Conservation (phyloP, 2,113 vertebrate genomes). For the Atlantisia rogersi region DNA sequence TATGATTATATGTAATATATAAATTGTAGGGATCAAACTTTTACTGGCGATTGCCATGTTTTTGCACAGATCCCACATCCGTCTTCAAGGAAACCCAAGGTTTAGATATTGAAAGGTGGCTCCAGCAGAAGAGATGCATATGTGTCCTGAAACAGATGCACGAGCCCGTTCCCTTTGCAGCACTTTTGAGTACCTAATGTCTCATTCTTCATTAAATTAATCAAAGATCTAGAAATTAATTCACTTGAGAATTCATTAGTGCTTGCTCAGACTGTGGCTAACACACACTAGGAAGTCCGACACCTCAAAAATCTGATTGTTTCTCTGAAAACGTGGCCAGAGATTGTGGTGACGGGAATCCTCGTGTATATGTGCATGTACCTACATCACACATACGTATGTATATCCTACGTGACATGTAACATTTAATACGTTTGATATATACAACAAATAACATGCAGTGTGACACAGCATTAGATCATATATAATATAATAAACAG, state of each 20-base stretch:
- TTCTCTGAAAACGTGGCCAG: background rate
- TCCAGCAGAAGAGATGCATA: background rate
- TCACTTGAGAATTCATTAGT: background rate
- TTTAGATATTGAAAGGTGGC: background rate
- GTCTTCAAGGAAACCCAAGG: background rate
- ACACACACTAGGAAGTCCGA: background rate
- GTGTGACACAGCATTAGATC: too few species aligned
- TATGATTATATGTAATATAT: rapidly evolving
- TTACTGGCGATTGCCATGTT: background rate
- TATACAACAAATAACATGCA: background rate
- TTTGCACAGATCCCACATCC: background rate
- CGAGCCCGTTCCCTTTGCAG: too few species aligned
- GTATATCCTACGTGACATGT: background rate
- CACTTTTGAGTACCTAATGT: background rate
- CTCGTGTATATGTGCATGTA: background rate
- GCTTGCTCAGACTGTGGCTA: background rate
- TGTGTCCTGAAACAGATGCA: rapidly evolving
- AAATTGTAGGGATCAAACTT: background rate
- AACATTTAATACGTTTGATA: background rate
- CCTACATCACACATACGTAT: background rate
- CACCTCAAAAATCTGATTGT: background rate
- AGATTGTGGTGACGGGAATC: background rate
- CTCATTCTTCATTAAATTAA: background rate
- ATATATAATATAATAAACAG: too few species aligned
- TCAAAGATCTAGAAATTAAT: background rate